A percentile compares a stretch with the other conserved stretches of the same genome.
Evolutionary conservation across 1,140 invertebrate genomes (phyloP).

Genomic region (Musca vetustissima): DNA sequence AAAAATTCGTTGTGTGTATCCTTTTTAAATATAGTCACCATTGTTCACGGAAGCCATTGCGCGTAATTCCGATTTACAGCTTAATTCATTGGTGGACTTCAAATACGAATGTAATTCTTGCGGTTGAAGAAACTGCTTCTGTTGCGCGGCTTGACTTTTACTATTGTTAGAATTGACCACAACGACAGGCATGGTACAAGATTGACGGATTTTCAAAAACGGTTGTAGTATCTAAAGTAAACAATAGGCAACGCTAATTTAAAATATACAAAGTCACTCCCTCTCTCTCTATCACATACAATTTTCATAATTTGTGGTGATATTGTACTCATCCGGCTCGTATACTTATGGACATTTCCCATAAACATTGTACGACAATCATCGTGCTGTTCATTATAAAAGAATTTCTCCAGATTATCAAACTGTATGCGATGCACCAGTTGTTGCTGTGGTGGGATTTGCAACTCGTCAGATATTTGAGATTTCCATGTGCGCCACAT

Average conservation of each 20-base stretch:
- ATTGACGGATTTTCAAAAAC: constrained; percentile 68
- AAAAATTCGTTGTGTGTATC: background rate
- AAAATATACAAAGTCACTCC: too few species aligned
- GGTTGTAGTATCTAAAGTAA: constrained; percentile 58
- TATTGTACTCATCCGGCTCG: constrained; percentile 10
- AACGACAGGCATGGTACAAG: constrained; percentile 71
- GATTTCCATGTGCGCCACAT: constrained; percentile 69
- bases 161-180: background rate
- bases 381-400: constrained; percentile 58
- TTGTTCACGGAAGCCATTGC: constrained; percentile 67
- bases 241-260: too few species aligned
- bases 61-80: constrained; percentile 69
- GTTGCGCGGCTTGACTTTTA: constrained; percentile 29
- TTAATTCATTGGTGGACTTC: constrained; percentile 64
- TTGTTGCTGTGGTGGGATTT: constrained; percentile 58
- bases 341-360: constrained; percentile 15
- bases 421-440: constrained; percentile 57
- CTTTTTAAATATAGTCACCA: constrained; percentile 34
- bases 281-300: constrained; percentile 24
- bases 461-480: constrained; percentile 63
- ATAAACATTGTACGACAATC: constrained; percentile 26
- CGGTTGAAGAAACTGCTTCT: constrained; percentile 54
- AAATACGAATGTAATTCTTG: constrained; percentile 68
- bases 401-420: constrained; percentile 60
- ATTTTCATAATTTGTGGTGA: constrained; percentile 37